Evolutionary conservation across 2,113 vertebrate species (phyloP).

Genomic region (Condylura cristata): DNA sequence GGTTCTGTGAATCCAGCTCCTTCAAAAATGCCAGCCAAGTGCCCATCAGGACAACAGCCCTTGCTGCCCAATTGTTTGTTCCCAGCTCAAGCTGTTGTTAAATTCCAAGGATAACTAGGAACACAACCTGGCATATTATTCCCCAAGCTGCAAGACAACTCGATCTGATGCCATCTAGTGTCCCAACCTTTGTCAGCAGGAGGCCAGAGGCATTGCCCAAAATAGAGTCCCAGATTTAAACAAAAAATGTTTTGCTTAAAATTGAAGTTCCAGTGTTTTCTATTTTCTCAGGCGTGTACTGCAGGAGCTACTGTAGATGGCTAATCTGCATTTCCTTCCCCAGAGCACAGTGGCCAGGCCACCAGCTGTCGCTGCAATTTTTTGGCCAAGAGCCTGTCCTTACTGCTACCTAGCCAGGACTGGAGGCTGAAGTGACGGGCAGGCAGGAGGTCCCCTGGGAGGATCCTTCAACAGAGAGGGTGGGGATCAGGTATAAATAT

Average conservation of each 20-base stretch:
- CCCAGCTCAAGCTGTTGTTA: neutral
- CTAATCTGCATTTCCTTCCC: too few species aligned
- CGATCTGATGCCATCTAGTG: slow-evolving; percentile 17
- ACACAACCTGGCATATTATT: neutral
- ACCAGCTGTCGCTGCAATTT: neutral
- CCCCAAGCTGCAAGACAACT: neutral
- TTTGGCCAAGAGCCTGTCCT: neutral
- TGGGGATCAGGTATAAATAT: neutral
- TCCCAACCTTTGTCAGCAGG: slow-evolving; percentile 18
- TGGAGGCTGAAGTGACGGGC: neutral
- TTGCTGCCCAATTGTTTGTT: neutral
- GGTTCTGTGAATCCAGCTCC: neutral
- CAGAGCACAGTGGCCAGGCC: neutral
- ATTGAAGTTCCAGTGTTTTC: neutral
- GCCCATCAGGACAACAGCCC: neutral
- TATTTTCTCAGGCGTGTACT: neutral
- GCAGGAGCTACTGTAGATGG: neutral
- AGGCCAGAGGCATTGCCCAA: neutral
- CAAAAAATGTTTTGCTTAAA: neutral
- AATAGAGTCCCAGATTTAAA: neutral
- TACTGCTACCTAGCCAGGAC: neutral
- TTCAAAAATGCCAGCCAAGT: neutral
- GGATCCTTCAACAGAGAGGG: neutral
- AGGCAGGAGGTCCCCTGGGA: neutral
- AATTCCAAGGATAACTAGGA: slow-evolving; percentile 40